Base-by-base conservation (phyloP, 2,888 invertebrate species). In the Teleiodes luculella region DNA sequence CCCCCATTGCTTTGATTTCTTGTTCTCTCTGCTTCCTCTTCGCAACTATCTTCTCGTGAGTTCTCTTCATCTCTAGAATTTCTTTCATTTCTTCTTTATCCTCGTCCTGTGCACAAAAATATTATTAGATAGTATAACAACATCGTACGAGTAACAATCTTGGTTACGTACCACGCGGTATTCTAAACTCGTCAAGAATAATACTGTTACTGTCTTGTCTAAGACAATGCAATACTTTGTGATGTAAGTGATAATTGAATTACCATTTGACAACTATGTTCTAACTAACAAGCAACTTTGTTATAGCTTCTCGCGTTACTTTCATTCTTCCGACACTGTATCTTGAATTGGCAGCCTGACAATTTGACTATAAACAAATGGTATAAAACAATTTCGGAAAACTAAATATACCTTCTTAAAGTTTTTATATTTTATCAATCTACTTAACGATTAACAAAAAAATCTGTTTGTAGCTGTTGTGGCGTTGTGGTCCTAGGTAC, bases 71-170 rank as follows among this genome's bases (percentile, higher is more conserved):
- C 83, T 97, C 97, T 56, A 96, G 84, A 59, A 97, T 95, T 83
- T 97, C 97, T 75, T 96, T 96, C 95, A 97, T 96, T 82, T 97
- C 96, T 81, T 97, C 96, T 73, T 97, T 96, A 63, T 97, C 97
- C 72, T 96, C 96, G 66, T 96, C 97, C 97, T 97, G 69, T 18
- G 1, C 1, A 82, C 24, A 1, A n/a, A 24, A 43, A n/a, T 35
- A 3, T 35, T 35, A n/a, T 11, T 1, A 36, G 5, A 36, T 13
- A 36, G 13, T n/a, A 36, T 6, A 36, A 36, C 36, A 36, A 36
- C 10, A 36, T 2, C n/a, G n/a, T n/a, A n/a, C n/a, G n/a, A n/a
- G n/a, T n/a, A n/a, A n/a, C n/a, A n/a, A n/a, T n/a, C n/a, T n/a
- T n/a, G n/a, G n/a, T n/a, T n/a, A n/a, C n/a, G n/a, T n/a, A n/a